Evolutionary conservation across 2,888 invertebrate species (phyloP), one percentile per base, ranked within the genome.

Genomic region (Rhorus exstirpatorius): DNA sequence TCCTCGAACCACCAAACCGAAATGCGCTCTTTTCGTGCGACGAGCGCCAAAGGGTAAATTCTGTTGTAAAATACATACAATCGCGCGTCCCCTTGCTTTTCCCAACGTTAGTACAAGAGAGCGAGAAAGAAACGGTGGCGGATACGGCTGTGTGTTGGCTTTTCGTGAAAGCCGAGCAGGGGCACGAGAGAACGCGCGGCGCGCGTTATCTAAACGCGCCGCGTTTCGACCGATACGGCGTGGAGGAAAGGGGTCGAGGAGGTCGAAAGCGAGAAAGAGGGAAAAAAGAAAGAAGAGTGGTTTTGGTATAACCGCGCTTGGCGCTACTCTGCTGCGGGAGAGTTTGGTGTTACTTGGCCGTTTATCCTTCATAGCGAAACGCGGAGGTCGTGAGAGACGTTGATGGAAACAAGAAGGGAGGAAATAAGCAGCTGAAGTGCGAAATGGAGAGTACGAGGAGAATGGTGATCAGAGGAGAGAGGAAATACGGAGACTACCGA

Each of bases 191-290:
- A 51, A 86, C 51, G 70, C 67, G 61, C n/a, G n/a, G n/a, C n/a
- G 38, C 88, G 88, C 91, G 89, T 91, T 91, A 89, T 90, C 90
- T 91, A 91, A 91, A 90, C 90, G 87, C 85, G 85, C 74, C 46
- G 38, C 67, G 26, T 12, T 31, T n/a, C 10, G 3, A 8, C 14
- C 14, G 6, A 7, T 12, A 1, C 26, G n/a, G 55, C 6, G 12
- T 26, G 7, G 6, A 17, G 17, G 46, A 38, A 51, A 35, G 65
- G 63, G 53, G 26, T 41, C 1, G n/a, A 55, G 21, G n/a, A 55
- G 72, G 60, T 41, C 24, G 55, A 75, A 3, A 38, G 17, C 21
- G 67, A 74, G 49, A 67, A 65, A 14, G 58, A 38, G 65, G 21
- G 58, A 46, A 65, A 74, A 41, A 67, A 65, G 12, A 49, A 38